These are phyloP conservation scores for Bufotes viridis DNA, from an alignment of 2,797 vertebrate genomes.

Conservation along the genomic window DNA sequence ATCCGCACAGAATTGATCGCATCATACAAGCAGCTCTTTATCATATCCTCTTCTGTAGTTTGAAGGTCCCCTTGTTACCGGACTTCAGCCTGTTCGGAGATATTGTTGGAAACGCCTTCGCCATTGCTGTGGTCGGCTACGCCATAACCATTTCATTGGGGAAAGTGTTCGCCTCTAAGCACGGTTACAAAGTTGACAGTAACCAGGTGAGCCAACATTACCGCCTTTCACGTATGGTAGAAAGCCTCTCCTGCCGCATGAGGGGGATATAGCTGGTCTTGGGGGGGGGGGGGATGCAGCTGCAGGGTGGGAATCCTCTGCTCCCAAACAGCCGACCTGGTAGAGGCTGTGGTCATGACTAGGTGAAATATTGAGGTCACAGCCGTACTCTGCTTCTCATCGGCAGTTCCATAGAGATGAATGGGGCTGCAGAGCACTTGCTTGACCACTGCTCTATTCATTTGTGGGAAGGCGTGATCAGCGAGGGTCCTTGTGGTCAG, in stretches of 20 bases:
- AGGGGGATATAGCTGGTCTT: background rate
- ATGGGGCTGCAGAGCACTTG: too few species aligned
- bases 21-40: too few species aligned
- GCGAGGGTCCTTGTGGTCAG: too few species aligned
- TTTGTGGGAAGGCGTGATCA: too few species aligned
- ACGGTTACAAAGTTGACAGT: constrained; percentile 94
- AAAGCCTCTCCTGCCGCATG: background rate
- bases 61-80: constrained; percentile 80
- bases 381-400: too few species aligned
- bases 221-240: background rate
- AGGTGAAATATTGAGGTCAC: too few species aligned
- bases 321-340: too few species aligned
- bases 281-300: too few species aligned
- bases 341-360: too few species aligned
- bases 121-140: constrained; percentile 90
- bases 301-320: too few species aligned
- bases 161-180: constrained; percentile 91
- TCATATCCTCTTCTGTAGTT: constrained; percentile 69
- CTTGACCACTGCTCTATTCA: too few species aligned
- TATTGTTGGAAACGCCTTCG: constrained; percentile 88
- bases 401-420: too few species aligned
- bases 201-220: constrained; percentile 80
- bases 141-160: constrained; percentile 94
- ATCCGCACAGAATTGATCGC: background rate
- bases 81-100: constrained; percentile 73